Percentiles rank a stretch among this genome's conserved stretches.
Evolutionary conservation across 2,797 vertebrate species (phyloP).

Genomic region (Squalus acanthias): DNA sequence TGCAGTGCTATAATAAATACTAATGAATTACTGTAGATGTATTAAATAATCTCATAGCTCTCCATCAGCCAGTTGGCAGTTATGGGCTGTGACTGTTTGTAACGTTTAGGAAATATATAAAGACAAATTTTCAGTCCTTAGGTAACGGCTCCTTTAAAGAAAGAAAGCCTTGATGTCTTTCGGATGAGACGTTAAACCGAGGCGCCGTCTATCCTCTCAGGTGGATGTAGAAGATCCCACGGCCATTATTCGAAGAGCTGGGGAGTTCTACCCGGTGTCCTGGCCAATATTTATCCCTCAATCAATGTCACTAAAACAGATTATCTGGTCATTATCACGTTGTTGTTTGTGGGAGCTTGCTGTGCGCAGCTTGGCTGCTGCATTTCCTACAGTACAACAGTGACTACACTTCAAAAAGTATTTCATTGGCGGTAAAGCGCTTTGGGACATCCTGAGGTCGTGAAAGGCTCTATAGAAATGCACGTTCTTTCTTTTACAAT

Average conservation of each 20-base stretch:
- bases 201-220: neutral
- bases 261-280: neutral
- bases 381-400: neutral
- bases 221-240: neutral
- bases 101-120: neutral
- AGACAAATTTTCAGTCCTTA: neutral
- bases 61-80: neutral
- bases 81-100: neutral
- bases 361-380: neutral
- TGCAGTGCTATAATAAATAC: neutral
- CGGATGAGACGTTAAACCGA: neutral
- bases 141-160: neutral
- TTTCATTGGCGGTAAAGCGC: neutral
- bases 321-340: neutral
- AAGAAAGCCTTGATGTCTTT: neutral
- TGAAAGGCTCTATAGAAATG: neutral
- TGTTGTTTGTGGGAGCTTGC: neutral
- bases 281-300: neutral
- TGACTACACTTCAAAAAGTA: neutral
- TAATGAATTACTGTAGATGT: neutral
- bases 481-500: neutral
- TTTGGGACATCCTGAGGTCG: neutral
- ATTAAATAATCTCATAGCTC: neutral
- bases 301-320: neutral
- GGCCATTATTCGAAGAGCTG: neutral